Percentiles rank a stretch among this genome's conserved stretches.
phyloP scores from a whole-genome alignment of 2,113 vertebrate species.

The Mixornis gularis region DNA sequence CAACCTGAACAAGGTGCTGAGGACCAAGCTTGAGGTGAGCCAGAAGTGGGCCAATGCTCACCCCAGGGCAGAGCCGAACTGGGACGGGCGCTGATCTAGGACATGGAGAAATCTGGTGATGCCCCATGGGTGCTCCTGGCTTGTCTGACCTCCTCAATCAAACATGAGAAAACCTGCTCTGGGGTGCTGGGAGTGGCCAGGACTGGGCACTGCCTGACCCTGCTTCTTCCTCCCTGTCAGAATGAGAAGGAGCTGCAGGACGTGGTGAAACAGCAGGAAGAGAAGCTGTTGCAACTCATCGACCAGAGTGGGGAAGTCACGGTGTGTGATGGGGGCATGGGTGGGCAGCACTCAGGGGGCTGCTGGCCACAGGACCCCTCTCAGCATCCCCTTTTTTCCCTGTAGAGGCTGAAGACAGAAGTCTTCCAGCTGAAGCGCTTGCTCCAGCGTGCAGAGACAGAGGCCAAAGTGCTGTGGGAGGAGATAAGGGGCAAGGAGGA shows the following conservation, averaged over 20 bases:
- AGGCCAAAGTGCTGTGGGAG: conserved; percentile 67
- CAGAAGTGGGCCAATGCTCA: conserved; percentile 52
- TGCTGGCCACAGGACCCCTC: fast-evolving
- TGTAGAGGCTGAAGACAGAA: conserved; percentile 61
- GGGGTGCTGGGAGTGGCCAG: not conserved
- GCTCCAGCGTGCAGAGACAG: conserved; percentile 59
- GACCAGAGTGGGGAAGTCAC: conserved; percentile 61
- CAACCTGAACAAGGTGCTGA: conserved; percentile 62
- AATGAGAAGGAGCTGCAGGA: conserved; percentile 65
- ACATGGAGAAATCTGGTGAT: not conserved
- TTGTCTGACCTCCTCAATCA: not conserved
- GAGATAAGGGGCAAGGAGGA: conserved; percentile 51
- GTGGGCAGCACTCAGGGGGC: fast-evolving
- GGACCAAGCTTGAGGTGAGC: conserved; percentile 66
- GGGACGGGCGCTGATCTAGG: conserved; percentile 2
- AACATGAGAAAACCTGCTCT: not conserved
- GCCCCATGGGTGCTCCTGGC: conserved; percentile 1
- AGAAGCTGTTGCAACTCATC: conserved; percentile 65
- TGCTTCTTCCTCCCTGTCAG: not conserved
- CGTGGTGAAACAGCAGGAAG: conserved; percentile 65
- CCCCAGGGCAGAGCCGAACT: not conserved
- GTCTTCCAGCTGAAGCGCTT: conserved; percentile 58
- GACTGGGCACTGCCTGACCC: not conserved
- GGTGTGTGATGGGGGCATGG: not conserved
- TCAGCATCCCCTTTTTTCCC: not conserved